Evolutionary conservation across 2,888 invertebrate species (phyloP), one percentile per base, ranked within the genome.

Genomic region (Calliopum simillimum): DNA sequence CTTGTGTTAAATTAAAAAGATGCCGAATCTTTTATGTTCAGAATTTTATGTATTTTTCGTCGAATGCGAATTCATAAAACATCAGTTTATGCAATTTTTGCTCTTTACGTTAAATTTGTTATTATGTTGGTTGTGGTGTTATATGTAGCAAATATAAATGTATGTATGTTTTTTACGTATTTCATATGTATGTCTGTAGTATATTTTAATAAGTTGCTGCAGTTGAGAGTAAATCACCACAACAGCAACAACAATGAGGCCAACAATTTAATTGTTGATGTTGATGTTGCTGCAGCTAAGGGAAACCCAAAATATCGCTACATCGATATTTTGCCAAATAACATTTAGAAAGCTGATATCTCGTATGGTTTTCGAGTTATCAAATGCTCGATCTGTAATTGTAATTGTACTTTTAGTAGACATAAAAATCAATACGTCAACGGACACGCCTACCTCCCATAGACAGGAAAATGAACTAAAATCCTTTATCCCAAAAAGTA

Each of bases 31-130:
- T 75, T 75, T 72, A 76, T 77, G 76, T 75, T 75, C 71, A 73
- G 19, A 66, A 71, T 76, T 77, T 78, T 78, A 76, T 76, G 76
- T 74, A 76, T 74, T 78, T 77, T 77, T 77, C 76, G 74, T 69
- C 75, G 76, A 78, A 78, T 75, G 75, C 74, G 67, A 66, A 67
- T 71, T 65, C 70, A 71, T 67, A 68, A 68, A 71, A 63, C 63
- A 71, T 63, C 53, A 44, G 44, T 65, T 68, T 69, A 46, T 33
- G 47, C 58, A 58, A 19, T 19, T 53, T 16, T 46, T 55, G 43
- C 12, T 43, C 4, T 61, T 16, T 19, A 33, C 33, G 33, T 33
- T 33, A 33, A 33, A 33, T 33, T 33, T 33, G 8, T 33, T 33
- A 33, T 33, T 33, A 4, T 25, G 16, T 43, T 41, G 58, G 25